Conservation (phyloP, 2,888 invertebrate species). For the Geotrupes spiniger region DNA sequence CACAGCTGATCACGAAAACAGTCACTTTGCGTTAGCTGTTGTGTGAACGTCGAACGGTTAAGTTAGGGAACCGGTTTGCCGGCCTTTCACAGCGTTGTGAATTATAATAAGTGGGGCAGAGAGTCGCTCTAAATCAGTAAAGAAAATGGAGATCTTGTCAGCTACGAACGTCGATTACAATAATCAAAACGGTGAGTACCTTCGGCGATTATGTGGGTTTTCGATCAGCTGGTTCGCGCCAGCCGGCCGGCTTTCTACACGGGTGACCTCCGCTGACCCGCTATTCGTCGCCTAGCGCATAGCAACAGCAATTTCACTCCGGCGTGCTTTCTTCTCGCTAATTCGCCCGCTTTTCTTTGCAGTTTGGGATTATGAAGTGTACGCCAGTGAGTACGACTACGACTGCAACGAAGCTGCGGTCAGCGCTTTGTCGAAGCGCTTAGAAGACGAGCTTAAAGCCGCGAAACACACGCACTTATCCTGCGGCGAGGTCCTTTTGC, state of each 20-base stretch:
- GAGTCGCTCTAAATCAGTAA: too few species aligned
- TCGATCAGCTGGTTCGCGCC: constrained; percentile 20
- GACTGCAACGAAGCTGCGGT: constrained; percentile 56
- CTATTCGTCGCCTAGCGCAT: constrained; percentile 10
- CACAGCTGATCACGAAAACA: constrained; percentile 11
- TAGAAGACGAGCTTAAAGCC: constrained; percentile 75
- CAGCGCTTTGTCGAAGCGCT: constrained; percentile 68
- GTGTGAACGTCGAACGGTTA: constrained; percentile 9
- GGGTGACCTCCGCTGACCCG: constrained; percentile 24
- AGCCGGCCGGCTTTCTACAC: constrained; percentile 28
- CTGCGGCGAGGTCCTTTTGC: constrained; percentile 82
- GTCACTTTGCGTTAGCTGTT: constrained; percentile 12
- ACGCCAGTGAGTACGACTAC: constrained; percentile 37
- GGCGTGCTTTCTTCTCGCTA: neutral
- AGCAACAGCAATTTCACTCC: constrained; percentile 28
- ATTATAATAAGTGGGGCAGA: too few species aligned
- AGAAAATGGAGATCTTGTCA: constrained; percentile 24
- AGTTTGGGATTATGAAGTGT: constrained; percentile 45
- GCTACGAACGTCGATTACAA: constrained; percentile 24
- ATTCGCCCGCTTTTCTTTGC: constrained; percentile 25
- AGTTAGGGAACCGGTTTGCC: constrained; percentile 5
- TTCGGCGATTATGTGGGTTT: neutral
- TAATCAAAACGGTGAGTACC: constrained; percentile 24
- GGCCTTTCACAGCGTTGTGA: constrained; percentile 10
- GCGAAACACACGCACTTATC: constrained; percentile 79